Conservation (phyloP, 2,888 invertebrate species). For the Parascotia fuliginaria region DNA sequence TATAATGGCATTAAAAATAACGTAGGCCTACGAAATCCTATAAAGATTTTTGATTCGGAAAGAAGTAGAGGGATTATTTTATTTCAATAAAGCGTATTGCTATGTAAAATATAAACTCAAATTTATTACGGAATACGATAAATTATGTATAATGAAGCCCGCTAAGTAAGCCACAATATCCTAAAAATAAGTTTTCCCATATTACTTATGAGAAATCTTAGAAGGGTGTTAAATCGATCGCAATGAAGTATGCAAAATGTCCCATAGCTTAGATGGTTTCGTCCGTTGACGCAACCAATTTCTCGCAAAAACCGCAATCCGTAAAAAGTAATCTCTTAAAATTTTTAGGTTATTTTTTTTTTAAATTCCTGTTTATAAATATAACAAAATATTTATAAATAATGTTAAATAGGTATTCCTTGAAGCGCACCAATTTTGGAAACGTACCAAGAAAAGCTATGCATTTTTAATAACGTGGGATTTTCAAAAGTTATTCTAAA, state of each 20-base stretch:
- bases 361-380: no score
- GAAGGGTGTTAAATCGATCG: constrained; percentile 52
- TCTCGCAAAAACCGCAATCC: constrained; percentile 49
- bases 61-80: background rate
- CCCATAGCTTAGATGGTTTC: constrained; percentile 59
- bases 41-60: constrained; percentile 18
- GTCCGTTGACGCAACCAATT: constrained; percentile 33
- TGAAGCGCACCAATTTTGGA: no score
- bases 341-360: no score
- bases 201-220: constrained; percentile 46
- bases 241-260: constrained; percentile 55
- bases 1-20: constrained; percentile 47
- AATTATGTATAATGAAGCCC: background rate
- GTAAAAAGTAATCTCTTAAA: no score
- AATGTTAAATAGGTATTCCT: no score
- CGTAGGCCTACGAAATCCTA: constrained; percentile 43
- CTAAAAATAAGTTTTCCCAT: constrained; percentile 34
- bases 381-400: no score
- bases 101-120: no score
- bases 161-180: constrained; percentile 26
- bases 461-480: no score
- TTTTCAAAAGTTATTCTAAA: no score
- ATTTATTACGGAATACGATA: background rate
- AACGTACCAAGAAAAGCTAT: no score
- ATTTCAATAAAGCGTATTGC: background rate